Base-by-base conservation (phyloP, 2,797 vertebrate genomes). In the Muscicapa comitata region DNA sequence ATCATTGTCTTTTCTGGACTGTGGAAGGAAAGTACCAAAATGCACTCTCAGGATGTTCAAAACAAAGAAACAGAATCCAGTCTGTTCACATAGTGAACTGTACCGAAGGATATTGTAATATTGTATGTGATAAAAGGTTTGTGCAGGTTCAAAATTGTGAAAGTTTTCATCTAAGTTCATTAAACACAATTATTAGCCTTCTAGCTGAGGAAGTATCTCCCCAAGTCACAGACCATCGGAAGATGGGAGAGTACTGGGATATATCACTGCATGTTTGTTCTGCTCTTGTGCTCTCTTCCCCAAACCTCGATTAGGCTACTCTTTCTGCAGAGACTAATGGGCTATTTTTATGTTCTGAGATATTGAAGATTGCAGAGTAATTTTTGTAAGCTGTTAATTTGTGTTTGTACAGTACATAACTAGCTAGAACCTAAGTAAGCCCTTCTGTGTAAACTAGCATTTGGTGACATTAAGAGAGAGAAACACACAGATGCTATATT, bases 381-480 rank as follows among this genome's bases (percentile, higher is more conserved):
- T 86, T 91, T 90, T 42, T 92, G 82, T 90, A 96, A 95, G 68
- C 61, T 91, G 86, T 74, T 95, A 86, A 86, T 94, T 93, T 93
- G n/a, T 94, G 85, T 95, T 94, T 95, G 58, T 91, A 59, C 33
- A 65, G 93, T 89, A 88, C 48, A 68, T 61, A 94, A 70, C 83
- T 76, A 93, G 65, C 83, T 80, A 89, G 76, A 96, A 91, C 80
- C 67, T 86, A 80, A 88, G 89, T 73, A 81, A 95, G 73, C 73
- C 71, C 80, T 81, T 86, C 90, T 88, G 77, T 83, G 61, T 88
- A 96, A 97, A 95, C 92, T 62, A 95, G 74, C 86, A 94, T 90
- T 90, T 95, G 85, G 94, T 95, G 88, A 96, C 94, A 95, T 96
- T 96, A 90, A 96, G 93, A 54, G 54, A 80, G 81, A 93, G 84